Evolutionary conservation across 2,888 invertebrate genomes (phyloP), one percentile per base, ranked within the genome.

Genomic region (Bombylius major): DNA sequence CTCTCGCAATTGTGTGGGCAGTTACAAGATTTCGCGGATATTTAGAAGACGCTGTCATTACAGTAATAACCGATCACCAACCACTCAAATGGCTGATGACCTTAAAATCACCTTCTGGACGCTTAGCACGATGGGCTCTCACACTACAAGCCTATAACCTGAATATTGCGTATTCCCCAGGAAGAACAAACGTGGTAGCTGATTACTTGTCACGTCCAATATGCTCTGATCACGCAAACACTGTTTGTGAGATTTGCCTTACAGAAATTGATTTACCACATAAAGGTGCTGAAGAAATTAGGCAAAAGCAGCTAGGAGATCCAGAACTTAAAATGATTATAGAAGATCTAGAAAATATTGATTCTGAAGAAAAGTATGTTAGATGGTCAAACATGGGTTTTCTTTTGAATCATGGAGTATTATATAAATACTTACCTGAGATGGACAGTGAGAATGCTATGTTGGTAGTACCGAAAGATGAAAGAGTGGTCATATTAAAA

Each of bases 1-100:
- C 65, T 0, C 58, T 70, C 8, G 60, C 12, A 60, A n/a, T 62
- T 8, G 59, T 62, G 7, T 73, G 64, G 62, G 68, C 69, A 5
- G 59, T 72, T 0, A 50, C 63, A 7, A 72, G 73, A 57, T 76
- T 72, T 56, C 57, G 70, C 32, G 68, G 67, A 0, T 77, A 72
- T 57, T 60, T 77, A 0, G 70, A 72, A 53, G 68, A 70, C 1
- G 45, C 64, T 6, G 51, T 61, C 0, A 70, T 75, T 31, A 61
- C 61, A 4, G 61, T 76, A 0, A 58, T 67, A 5, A 75, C 73
- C 0, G 77, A 77, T 57, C 77, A 77, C 55, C 69, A 73, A 56
- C 71, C 76, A 0, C 62, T 78, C 42, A 70, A 72, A 66, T 78
- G 75, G 72, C 59, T 78, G 7, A 59, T 72, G 58, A 61, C 64